phyloP scores from a whole-genome alignment of 2,797 vertebrate genomes.

The Eleutherodactylus coqui region DNA sequence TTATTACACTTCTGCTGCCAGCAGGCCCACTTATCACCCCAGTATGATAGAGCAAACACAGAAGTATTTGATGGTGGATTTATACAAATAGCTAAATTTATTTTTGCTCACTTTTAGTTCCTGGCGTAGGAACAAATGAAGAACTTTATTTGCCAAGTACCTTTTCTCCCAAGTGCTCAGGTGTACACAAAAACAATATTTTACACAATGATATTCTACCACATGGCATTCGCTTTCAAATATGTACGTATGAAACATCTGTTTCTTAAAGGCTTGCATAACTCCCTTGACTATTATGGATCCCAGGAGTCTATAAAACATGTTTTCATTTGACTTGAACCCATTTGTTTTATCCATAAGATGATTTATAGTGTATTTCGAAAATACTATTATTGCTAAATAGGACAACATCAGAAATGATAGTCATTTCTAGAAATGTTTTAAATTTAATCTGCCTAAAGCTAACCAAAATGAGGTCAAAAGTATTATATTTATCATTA shows the following conservation, averaged over 20 bases:
- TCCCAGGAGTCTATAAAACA: constrained; percentile 15
- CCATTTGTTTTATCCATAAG: neutral
- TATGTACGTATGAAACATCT: constrained; percentile 49
- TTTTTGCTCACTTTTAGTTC: neutral
- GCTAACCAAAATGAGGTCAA: neutral
- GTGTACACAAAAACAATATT: constrained; percentile 5
- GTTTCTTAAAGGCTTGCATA: constrained; percentile 24
- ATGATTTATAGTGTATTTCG: constrained; percentile 7
- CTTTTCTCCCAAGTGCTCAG: constrained; percentile 25
- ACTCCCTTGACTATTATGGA: constrained; percentile 24
- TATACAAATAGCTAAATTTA: neutral
- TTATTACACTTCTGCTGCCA: neutral
- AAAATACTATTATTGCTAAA: neutral
- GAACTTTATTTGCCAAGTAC: neutral
- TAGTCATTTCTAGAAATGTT: neutral
- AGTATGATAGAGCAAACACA: neutral
- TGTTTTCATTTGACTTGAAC: constrained; percentile 17
- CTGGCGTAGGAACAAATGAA: neutral
- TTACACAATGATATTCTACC: neutral
- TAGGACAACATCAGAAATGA: neutral
- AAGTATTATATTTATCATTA: neutral
- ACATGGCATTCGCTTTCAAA: constrained; percentile 2
- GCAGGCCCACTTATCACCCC: neutral
- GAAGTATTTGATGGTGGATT: neutral
- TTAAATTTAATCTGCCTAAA: neutral